Percentiles rank a stretch among this genome's conserved stretches.
phyloP scores from a whole-genome alignment of 2,113 vertebrate species.

The Podocnemis expansa region DNA sequence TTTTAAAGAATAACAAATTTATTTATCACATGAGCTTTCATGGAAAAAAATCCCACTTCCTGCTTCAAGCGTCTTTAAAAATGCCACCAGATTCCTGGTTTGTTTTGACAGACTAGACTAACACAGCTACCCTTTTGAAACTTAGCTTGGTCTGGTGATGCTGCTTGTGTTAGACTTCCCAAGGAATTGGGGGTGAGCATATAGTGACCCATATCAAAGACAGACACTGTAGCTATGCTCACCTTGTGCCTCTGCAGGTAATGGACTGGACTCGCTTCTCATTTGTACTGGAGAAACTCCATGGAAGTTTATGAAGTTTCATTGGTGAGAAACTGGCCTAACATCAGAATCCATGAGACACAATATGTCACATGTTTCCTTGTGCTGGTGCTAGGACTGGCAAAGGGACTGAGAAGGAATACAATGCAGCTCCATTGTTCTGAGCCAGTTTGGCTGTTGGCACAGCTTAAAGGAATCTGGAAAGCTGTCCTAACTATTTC shows the following conservation, averaged over 20 bases:
- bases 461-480: neutral
- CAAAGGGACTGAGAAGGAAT: neutral
- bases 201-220: neutral
- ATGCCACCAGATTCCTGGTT: too few relatives aligned
- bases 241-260: neutral
- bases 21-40: too few relatives aligned
- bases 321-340: neutral
- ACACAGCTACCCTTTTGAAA: too few relatives aligned
- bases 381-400: neutral
- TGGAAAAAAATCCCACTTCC: too few relatives aligned
- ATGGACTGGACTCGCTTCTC: neutral
- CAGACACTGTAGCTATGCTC: neutral
- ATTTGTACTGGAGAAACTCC: neutral
- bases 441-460: neutral
- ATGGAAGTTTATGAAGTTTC: neutral
- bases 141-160: neutral
- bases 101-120: too few relatives aligned
- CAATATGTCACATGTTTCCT: neutral
- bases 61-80: too few relatives aligned
- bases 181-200: neutral
- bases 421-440: neutral
- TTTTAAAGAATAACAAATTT: too few relatives aligned
- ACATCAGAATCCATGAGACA: neutral
- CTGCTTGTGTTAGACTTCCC: neutral
- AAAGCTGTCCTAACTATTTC: neutral